Evolutionary conservation across 2,797 vertebrate genomes (phyloP).

Genomic region (Chromis chromis): DNA sequence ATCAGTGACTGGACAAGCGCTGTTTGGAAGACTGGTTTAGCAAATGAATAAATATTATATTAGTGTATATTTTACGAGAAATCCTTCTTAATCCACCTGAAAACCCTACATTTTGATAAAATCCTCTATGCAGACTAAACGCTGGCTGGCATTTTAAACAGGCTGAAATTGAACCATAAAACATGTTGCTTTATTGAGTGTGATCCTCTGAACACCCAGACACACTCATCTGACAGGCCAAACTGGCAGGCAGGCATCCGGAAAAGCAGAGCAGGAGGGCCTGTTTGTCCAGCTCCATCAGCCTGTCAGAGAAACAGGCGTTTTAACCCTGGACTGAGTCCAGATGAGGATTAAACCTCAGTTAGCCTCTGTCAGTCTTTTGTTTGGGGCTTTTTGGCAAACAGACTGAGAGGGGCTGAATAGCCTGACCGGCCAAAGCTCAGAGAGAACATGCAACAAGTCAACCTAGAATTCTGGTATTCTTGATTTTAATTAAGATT

Average conservation of each 20-base stretch:
- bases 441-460: constrained; percentile 10
- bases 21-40: not conserved
- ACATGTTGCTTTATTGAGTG: not conserved
- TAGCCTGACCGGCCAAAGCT: constrained; percentile 17
- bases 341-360: constrained; percentile 78
- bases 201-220: not conserved
- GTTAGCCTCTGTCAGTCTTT: constrained; percentile 72
- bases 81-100: not conserved
- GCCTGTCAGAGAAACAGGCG: constrained; percentile 51
- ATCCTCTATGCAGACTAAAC: not conserved
- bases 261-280: constrained; percentile 44
- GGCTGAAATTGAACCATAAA: constrained; percentile 8
- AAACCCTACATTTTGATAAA: not conserved
- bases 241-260: constrained; percentile 50
- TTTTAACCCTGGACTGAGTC: constrained; percentile 74
- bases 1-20: not conserved
- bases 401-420: constrained; percentile 38
- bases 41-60: not conserved
- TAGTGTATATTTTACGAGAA: too few species aligned
- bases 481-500: constrained; percentile 17
- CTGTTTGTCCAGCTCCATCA: constrained; percentile 64
- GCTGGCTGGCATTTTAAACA: not conserved
- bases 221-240: constrained; percentile 16
- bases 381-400: constrained; percentile 69
- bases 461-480: constrained; percentile 27